These are phyloP conservation scores for Phaenicophaeus curvirostris DNA, from an alignment of 2,797 vertebrate species.

Conservation along the genomic window DNA sequence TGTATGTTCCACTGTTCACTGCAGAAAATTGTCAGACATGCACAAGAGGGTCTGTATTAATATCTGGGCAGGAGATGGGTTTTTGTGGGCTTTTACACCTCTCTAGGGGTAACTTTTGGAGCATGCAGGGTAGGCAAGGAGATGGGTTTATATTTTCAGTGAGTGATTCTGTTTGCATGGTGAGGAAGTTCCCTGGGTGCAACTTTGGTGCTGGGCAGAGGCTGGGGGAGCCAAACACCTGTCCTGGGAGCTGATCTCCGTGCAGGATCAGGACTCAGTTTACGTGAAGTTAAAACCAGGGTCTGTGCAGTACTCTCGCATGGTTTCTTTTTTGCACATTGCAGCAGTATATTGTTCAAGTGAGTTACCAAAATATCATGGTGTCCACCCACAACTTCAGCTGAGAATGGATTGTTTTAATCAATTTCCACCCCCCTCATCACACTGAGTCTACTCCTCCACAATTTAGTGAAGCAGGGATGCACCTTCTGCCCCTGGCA, in stretches of 20 bases:
- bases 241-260: not conserved
- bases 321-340: not conserved
- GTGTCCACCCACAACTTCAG: not conserved
- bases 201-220: not conserved
- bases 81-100: not conserved
- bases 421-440: too few species aligned
- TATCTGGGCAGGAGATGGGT: not conserved
- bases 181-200: not conserved
- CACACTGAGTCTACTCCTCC: not conserved
- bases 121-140: not conserved
- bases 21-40: not conserved
- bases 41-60: not conserved
- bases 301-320: not conserved
- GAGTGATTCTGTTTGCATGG: not conserved
- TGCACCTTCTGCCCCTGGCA: not conserved
- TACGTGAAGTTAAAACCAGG: not conserved
- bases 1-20: not conserved
- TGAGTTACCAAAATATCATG: not conserved
- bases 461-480: not conserved
- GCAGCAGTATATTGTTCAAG: not conserved
- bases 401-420: not conserved
- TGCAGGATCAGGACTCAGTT: accelerated
- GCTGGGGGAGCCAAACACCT: not conserved
- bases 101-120: not conserved
- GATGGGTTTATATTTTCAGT: not conserved